Base-by-base conservation (phyloP, 2,797 vertebrate genomes). In the Poeciliopsis paucimaculata region DNA sequence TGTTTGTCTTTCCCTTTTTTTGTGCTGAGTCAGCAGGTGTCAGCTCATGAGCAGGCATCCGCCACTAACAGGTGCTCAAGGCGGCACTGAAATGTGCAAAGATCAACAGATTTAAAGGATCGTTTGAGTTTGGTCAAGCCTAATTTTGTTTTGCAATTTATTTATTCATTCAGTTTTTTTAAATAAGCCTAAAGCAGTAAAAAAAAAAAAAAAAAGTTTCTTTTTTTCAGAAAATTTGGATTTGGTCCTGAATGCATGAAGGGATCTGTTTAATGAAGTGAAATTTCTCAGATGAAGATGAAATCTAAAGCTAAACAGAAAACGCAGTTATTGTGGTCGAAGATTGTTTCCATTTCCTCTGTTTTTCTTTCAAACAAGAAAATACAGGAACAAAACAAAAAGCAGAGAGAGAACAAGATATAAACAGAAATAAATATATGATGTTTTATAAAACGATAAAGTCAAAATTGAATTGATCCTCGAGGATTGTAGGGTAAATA, bases 21-120 rank as follows among this genome's bases (percentile, higher is more conserved):
- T 16, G 70, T 57, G 26, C 80, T 71, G 78, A 91, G 84, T 89
- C 85, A 87, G 90, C 79, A 16, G 2, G 28, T 76, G 81, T 88
- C 83, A 39, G 26, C 34, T 72, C 72, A 43, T 72, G 45, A 26
- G 80, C 13, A 0, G 76, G 73, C 43, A 4, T 78, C 82, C 82
- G 28, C 75, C 55, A 80, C 71, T 75, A 88, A 79, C 79, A 66
- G 73, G 72, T 39, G 72, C 80, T 75, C 68, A 5, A 7, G 55
- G 62, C n/a, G 5, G 49, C 8, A 7, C 16, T 43, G 45, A 75
- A 79, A 83, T 15, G n/a, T 13, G 3, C 55, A 26, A 28, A 41
- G 45, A 60, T 75, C n/a, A 26, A 72, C 20, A 73, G 6, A 15
- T 45, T 66, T 49, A 39, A 39, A 73, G 51, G 20, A 26, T 26